phyloP scores from a whole-genome alignment of 30 jellyfish, hydroid and myxozoan species.

The Morbakka virulenta region DNA sequence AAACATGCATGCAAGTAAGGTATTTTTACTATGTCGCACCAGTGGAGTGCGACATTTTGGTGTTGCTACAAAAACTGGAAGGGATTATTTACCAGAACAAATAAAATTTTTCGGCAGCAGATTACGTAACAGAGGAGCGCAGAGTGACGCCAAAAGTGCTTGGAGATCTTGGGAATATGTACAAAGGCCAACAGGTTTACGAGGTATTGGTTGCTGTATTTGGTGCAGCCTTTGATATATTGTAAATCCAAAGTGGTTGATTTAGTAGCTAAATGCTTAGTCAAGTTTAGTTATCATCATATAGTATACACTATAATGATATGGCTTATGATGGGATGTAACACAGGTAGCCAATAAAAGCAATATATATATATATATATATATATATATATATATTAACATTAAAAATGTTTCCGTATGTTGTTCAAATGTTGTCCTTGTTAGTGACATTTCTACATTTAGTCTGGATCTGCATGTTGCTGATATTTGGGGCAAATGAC shows the following conservation, averaged over 20 bases:
- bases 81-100: not conserved
- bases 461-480: too few species aligned
- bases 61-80: not conserved
- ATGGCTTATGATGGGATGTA: too few species aligned
- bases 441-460: too few species aligned
- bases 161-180: conserved; percentile 65
- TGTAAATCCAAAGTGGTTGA: not conserved
- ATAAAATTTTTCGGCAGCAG: not conserved
- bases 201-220: conserved; percentile 17
- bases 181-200: conserved; percentile 46
- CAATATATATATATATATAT: too few species aligned
- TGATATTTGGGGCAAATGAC: too few species aligned
- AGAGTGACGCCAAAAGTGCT: conserved; percentile 54
- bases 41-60: not conserved
- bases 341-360: too few species aligned
- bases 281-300: too few species aligned
- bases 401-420: too few species aligned
- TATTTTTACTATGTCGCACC: not conserved
- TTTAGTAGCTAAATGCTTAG: not conserved
- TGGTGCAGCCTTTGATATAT: too few species aligned
- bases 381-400: too few species aligned
- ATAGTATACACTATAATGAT: too few species aligned
- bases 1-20: not conserved
- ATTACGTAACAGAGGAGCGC: conserved; percentile 16
- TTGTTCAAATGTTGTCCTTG: too few species aligned